These are phyloP conservation scores for Eristalis pertinax DNA, from an alignment of 2,888 invertebrate genomes.

Conservation along the genomic window DNA sequence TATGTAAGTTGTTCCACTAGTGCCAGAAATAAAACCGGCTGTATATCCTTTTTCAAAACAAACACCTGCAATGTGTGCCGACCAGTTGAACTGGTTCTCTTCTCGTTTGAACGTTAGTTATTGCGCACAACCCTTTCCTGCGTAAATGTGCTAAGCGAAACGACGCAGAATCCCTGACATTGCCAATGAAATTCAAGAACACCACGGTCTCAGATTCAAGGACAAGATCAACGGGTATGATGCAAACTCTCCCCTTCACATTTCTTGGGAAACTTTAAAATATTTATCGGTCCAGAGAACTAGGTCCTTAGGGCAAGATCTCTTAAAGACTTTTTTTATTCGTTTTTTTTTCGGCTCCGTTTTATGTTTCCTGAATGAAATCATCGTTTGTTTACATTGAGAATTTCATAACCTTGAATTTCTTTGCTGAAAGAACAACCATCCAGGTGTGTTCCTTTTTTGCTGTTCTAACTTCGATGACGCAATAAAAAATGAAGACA, in stretches of 20 bases:
- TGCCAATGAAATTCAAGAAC: constrained; percentile 25
- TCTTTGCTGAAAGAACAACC: background rate
- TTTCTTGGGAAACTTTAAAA: constrained; percentile 4
- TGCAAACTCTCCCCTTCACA: background rate
- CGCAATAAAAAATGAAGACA: constrained; percentile 3
- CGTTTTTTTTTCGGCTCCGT: background rate
- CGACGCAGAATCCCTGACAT: constrained; percentile 26
- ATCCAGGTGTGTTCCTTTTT: constrained; percentile 24
- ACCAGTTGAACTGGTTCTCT: constrained; percentile 13
- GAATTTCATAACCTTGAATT: constrained; percentile 30
- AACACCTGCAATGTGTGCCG: constrained; percentile 9
- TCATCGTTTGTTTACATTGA: constrained; percentile 27
- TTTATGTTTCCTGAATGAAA: constrained; percentile 35
- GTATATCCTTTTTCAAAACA: constrained; percentile 17
- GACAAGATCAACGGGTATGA: constrained; percentile 23
- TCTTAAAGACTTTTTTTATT: background rate
- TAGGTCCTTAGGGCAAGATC: constrained; percentile 6
- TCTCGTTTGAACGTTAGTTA: background rate
- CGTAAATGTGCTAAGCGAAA: constrained; percentile 15
- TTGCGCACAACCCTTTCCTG: background rate
- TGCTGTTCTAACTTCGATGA: constrained; percentile 7
- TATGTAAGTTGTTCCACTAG: constrained; percentile 1
- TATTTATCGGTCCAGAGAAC: background rate
- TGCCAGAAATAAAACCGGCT: constrained; percentile 2
- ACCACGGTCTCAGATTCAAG: constrained; percentile 22